Base-by-base conservation (phyloP, 2,888 invertebrate species). In the Exephanes ischioxanthus region DNA sequence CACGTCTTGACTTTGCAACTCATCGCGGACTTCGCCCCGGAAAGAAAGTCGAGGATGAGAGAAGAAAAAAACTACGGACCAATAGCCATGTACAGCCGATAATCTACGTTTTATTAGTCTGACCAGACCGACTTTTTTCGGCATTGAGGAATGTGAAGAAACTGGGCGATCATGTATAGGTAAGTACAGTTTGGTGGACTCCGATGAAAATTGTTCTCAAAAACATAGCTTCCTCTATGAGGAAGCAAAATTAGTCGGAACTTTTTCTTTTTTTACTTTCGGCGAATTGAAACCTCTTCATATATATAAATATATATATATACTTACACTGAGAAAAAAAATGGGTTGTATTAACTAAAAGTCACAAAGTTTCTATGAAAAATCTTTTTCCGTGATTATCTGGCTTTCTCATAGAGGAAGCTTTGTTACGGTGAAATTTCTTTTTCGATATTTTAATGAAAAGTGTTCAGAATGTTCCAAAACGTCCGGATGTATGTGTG, bases 61-160 rank as follows among this genome's bases (percentile, higher is more conserved):
- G 9, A 16, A 48, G 48, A 33, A 61, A 71, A 53, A 70, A 19
- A 33, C 14, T 41, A 70, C 14, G 55, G 45, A 45, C 68, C 68
- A 30, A 6, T n/a, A 16, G 2, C 16, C 26, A n/a, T 3, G 45
- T 55, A 33, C 26, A 63, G 45, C 70, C 77, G 63, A 70, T 86
- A 88, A 88, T 84, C 86, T 87, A 80, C 80, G 81, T 88, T 88
- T 87, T 88, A 89, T 89, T 88, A 88, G 86, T 89, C 88, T 86
- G 84, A 81, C 87, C 86, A 87, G 75, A 53, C 45, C 70, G 71
- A 48, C 51, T 76, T 58, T 76, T 58, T 63, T 71, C 58, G 61
- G 68, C 61, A 48, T 53, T 22, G 41, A 51, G 14, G 26, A 41
- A n/a, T 55, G 22, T 51, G 51, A 66, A 73, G 30, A 80, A 45